Evolutionary conservation across 1,140 invertebrate genomes (phyloP), one percentile per base, ranked within the genome.

Genomic region (Hyles euphorbiae): DNA sequence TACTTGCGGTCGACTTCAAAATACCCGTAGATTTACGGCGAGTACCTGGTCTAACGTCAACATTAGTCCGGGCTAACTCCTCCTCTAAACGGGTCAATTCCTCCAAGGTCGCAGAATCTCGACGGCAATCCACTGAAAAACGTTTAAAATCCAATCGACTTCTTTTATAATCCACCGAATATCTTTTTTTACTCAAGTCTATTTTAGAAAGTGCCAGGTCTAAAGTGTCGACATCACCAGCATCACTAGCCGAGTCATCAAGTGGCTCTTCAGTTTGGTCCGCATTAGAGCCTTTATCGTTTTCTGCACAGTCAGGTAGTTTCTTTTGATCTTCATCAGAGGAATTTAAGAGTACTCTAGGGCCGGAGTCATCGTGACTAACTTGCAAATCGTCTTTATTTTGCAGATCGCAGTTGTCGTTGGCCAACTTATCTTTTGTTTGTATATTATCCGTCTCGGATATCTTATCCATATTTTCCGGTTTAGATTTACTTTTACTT

Each of bases 11-110:
- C 10, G 84, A 87, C 66, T 90, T 90, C 49, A 90, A 71, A 56
- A 90, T 90, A 1, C 89, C 89, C 11, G 81, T 76, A 48, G 89
- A 90, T 73, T 89, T 89, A 50, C 89, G 78, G 53, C 88, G 79
- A 3, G 66, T 69, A 5, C 61, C 66, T 5, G 80, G 72, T 44
- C 81, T 68, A 9, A 85, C 74, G 11, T 81, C 84, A 10, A 87
- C 68, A 63, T 84, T 87, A 44, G 83, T 85, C n/a, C 73, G 73
- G 2, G 84, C 80, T 54, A 88, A 70, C 56, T 87, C 81, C 49
- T 81, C 61, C 56, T 88, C 84, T 2, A 87, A 68, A 54, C 78
- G 80, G 9, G 79, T 68, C 34, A 87, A 70, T 56, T 88, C 83
- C 53, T 86, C 78, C 44, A 88, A 65, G 45, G 83, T 85, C 44